Percentiles rank a stretch among this genome's conserved stretches.
Conservation (phyloP, 2,888 invertebrate genomes). For the Schrankia costaestrigalis region DNA sequence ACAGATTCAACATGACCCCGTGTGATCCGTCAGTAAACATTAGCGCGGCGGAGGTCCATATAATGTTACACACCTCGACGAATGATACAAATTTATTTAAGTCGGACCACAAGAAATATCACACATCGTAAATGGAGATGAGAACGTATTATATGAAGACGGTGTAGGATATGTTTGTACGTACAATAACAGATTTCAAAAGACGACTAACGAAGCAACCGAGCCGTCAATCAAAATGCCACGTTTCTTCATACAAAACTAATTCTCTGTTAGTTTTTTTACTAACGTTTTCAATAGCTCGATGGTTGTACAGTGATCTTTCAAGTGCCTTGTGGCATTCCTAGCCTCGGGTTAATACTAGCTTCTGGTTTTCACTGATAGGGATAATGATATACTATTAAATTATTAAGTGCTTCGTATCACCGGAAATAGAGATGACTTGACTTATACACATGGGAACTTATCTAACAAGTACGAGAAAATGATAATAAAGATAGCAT, state of each 20-base stretch:
- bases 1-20: too few relatives aligned
- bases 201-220: slow-evolving; percentile 58
- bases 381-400: slow-evolving; percentile 8
- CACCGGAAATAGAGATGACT: slow-evolving; percentile 8
- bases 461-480: too few relatives aligned
- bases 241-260: slow-evolving; percentile 44
- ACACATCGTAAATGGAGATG: slow-evolving; percentile 56
- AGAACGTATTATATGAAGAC: slow-evolving; percentile 46
- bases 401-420: slow-evolving; percentile 4
- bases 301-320: too few relatives aligned
- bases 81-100: slow-evolving; percentile 40
- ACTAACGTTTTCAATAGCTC: too few relatives aligned
- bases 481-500: too few relatives aligned
- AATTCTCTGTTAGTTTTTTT: slow-evolving; percentile 5
- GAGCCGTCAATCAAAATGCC: slow-evolving; percentile 59
- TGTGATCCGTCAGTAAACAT: too few relatives aligned
- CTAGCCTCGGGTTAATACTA: not conserved
- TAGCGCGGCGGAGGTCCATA: too few relatives aligned
- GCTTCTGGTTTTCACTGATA: slow-evolving; percentile 4
- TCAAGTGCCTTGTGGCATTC: slow-evolving; percentile 5
- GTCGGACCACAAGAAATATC: slow-evolving; percentile 50
- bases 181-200: slow-evolving; percentile 50
- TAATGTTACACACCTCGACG: too few relatives aligned
- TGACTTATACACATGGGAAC: slow-evolving; percentile 3
- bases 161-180: slow-evolving; percentile 23